Conservation (phyloP, 2,797 vertebrate species). For the Lepilemur septentrionalis region DNA sequence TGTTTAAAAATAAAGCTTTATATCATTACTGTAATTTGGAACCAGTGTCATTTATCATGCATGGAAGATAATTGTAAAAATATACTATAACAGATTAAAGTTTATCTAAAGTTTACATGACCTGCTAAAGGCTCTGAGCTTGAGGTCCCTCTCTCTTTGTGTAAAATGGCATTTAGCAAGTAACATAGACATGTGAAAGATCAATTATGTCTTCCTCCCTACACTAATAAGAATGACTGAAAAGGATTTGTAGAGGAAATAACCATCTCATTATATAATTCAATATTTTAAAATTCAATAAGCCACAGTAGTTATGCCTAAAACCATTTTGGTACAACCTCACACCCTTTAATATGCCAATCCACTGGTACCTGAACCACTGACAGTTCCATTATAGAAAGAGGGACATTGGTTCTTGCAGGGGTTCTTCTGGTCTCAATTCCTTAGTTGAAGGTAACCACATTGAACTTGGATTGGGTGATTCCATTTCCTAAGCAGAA, state of each 20-base stretch:
- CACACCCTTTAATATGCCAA: neutral
- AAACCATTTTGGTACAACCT: neutral
- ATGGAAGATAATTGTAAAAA: neutral
- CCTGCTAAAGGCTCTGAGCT: neutral
- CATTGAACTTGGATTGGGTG: neutral
- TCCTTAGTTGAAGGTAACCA: neutral
- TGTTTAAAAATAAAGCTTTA: neutral
- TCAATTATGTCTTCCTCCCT: neutral
- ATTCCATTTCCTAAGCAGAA: neutral
- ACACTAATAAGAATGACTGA: neutral
- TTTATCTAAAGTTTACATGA: neutral
- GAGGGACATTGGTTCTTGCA: neutral
- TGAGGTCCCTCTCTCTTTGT: neutral
- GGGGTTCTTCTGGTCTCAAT: neutral
- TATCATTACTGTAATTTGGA: neutral
- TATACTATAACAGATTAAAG: neutral
- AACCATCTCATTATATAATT: slow-evolving; percentile 28
- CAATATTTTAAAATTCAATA: slow-evolving; percentile 11
- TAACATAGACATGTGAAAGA: neutral
- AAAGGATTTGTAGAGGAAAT: slow-evolving; percentile 48
- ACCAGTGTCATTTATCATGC: neutral
- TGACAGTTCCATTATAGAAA: neutral
- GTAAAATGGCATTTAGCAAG: slow-evolving; percentile 35
- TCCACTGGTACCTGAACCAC: neutral
- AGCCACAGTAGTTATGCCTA: neutral